phyloP scores from a whole-genome alignment of 2,888 invertebrate species.

The Smittia sp. region DNA sequence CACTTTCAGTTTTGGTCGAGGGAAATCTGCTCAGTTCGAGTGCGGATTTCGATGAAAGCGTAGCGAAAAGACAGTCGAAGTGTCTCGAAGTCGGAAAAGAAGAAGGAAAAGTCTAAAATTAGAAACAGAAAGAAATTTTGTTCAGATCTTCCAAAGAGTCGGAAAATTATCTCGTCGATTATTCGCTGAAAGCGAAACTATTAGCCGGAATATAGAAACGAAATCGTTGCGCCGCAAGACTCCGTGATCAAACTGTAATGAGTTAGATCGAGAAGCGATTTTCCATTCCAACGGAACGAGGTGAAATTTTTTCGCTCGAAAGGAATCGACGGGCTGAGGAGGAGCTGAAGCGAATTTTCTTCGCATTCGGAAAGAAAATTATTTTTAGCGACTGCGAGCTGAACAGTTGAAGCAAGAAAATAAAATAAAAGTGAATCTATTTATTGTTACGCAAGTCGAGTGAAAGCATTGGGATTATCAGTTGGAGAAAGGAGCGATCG shows the following conservation, averaged over 20 bases:
- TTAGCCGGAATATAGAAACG: neutral
- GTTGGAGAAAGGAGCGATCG: too few species aligned
- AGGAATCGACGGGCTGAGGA: neutral
- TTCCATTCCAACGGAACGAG: neutral
- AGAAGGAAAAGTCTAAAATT: conserved; percentile 22
- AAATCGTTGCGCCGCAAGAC: neutral
- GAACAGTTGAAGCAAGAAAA: conserved; percentile 2
- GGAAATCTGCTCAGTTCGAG: conserved; percentile 19
- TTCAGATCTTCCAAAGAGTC: neutral
- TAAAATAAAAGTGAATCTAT: conserved; percentile 29
- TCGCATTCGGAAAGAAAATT: conserved; percentile 22
- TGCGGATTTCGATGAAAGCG: conserved; percentile 2
- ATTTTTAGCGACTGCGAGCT: conserved; percentile 34
- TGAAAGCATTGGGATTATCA: too few species aligned
- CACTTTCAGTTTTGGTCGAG: neutral
- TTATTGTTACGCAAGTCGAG: conserved; percentile 37
- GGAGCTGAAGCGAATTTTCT: conserved; percentile 19
- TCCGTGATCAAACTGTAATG: neutral
- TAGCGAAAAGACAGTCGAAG: conserved; percentile 15
- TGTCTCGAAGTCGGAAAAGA: neutral
- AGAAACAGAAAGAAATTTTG: conserved; percentile 17
- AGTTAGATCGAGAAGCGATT: neutral
- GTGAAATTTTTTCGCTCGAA: neutral
- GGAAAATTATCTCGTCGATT: neutral
- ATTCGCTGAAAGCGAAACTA: conserved; percentile 2